Base-by-base conservation (phyloP, 2,888 invertebrate genomes). In the Drosophila lutescens region DNA sequence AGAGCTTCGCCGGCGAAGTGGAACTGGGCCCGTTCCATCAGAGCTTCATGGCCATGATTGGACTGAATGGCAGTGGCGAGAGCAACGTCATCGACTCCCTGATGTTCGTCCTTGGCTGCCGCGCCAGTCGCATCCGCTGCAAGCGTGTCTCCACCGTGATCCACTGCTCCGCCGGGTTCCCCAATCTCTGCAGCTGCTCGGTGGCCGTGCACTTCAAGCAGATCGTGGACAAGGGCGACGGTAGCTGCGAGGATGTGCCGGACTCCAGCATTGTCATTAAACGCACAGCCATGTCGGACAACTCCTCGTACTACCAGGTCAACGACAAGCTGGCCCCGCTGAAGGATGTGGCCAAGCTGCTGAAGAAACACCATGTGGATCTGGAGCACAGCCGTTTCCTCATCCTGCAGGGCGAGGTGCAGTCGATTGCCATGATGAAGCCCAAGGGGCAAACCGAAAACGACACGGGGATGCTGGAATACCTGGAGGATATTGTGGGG, bases 31-130 rank as follows among this genome's bases (percentile, higher is more conserved):
- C 99, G 0, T 99, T 99, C 92, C 98, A 99, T 91, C 98, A 98
- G 96, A 97, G 97, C 90, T 99, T 99, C 89, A 98, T 98, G 7
- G 95, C 98, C 1, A 98, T 99, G 60, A 96, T 99, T 78, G 99
- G 99, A 0, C 99, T 99, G 0, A 99, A 99, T 92, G 99, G 99
- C 26, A 99, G 98, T 91, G 99, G 99, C 0, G 99, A 99, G 91
- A 98, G 98, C 84, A 99, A 99, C 91, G 98, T 99, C 0, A 99
- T 99, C 82, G 99, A 99, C 92, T 98, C 99, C 0, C 97, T 99
- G 96, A 93, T 99, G 75, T 99, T 99, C 93, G 99, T 99, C 0
- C 99, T 99, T 93, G 99, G 99, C 0, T 99, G 98, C 91, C 94
- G 99, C 85, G 98, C 99, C 0, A 95, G 96, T 49, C 94, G n/a